A percentile compares a stretch with the other conserved stretches of the same genome.
Conservation (phyloP, 2,113 vertebrate species). For the Carassius gibelio region DNA sequence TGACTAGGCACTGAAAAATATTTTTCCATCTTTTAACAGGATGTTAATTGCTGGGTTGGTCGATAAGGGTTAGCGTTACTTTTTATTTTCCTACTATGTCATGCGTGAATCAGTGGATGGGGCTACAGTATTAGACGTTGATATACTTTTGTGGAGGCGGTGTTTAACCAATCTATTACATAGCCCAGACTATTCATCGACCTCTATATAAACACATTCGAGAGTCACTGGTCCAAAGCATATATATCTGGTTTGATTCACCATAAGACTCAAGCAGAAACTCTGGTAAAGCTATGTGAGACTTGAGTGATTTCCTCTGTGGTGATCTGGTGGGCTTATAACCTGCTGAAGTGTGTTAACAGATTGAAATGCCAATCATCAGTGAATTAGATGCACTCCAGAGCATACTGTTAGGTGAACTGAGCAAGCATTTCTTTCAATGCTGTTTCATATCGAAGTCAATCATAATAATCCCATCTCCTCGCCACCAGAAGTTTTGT, state of each 20-base stretch:
- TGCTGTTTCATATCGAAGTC: not conserved
- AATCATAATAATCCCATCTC: constrained; percentile 6
- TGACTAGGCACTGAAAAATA: too few species aligned
- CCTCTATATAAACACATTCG: not conserved
- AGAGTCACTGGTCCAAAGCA: not conserved
- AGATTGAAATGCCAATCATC: constrained; percentile 30
- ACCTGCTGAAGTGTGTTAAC: constrained; percentile 20
- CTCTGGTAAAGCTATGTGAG: not conserved
- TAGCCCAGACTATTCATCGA: not conserved
- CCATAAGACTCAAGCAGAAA: constrained; percentile 12
- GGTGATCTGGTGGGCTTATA: constrained; percentile 7
- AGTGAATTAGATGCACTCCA: constrained; percentile 12
- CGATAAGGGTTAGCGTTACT: too few species aligned
- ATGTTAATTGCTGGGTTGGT: too few species aligned
- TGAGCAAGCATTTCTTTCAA: not conserved
- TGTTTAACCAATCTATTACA: too few species aligned
- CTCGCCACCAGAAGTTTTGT: not conserved
- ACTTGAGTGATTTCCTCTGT: constrained; percentile 3
- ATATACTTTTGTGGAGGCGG: too few species aligned
- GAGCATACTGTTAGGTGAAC: not conserved
- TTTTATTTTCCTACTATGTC: too few species aligned
- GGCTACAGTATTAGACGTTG: too few species aligned
- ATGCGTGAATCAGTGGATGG: too few species aligned
- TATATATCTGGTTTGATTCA: not conserved
- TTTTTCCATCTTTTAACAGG: too few species aligned